Conservation (phyloP, 2,113 vertebrate genomes). For the Osmerus eperlanus region DNA sequence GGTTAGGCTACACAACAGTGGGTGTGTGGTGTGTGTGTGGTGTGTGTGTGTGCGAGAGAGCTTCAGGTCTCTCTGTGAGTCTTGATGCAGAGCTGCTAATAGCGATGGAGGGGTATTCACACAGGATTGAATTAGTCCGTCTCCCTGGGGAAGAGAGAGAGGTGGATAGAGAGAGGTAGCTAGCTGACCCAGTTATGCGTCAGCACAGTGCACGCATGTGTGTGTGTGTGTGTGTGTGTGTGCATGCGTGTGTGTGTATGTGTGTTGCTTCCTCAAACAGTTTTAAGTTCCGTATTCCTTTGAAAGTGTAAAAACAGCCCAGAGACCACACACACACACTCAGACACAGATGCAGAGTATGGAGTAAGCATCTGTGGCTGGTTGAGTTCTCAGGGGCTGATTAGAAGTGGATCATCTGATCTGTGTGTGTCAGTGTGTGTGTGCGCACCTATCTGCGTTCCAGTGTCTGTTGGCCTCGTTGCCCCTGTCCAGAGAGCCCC, state of each 20-base stretch:
- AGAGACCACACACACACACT: no score
- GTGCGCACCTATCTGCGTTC: no score
- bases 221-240: no score
- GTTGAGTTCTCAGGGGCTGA: no score
- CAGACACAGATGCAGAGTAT: no score
- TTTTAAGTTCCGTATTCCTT: no score
- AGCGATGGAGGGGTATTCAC: conserved; percentile 43
- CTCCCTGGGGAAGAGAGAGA: conserved; percentile 36
- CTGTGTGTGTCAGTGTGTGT: conserved; percentile 6
- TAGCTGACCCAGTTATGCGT: no score
- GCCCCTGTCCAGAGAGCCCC: conserved; percentile 38
- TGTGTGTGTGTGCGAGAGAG: not conserved
- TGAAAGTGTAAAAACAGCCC: no score
- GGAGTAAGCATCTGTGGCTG: no score
- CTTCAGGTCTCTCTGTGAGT: not conserved
- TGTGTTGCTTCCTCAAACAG: no score
- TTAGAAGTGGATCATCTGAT: no score
- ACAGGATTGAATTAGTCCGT: conserved; percentile 52
- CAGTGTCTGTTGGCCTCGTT: conserved; percentile 18
- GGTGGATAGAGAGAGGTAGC: conserved; percentile 19
- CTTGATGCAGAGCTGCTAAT: conserved; percentile 37
- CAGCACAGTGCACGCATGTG: not conserved
- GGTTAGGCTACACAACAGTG: not conserved
- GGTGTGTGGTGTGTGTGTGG: conserved; percentile 1
- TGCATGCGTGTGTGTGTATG: no score